Evolutionary conservation across 2,797 vertebrate genomes (phyloP).

Genomic region (Hemitrygon akajei): DNA sequence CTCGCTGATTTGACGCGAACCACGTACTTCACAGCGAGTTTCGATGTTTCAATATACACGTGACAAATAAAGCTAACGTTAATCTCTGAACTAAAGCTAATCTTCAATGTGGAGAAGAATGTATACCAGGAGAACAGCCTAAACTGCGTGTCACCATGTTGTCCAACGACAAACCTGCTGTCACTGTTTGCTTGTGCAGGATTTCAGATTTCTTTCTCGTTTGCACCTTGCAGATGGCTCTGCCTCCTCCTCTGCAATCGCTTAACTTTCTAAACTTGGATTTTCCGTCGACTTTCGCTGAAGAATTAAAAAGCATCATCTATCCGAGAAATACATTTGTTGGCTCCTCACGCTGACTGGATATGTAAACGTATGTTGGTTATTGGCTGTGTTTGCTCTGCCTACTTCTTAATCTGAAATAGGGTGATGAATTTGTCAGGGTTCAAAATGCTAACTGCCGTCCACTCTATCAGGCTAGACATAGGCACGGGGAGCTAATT

Average conservation of each 20-base stretch:
- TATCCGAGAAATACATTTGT: neutral
- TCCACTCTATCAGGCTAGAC: neutral
- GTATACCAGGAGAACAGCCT: too few species aligned
- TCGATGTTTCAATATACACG: too few species aligned
- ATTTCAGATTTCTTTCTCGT: neutral
- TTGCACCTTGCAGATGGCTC: neutral
- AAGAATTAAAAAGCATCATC: neutral
- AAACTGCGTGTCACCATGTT: neutral
- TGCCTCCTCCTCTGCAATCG: neutral
- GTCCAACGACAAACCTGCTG: too few species aligned
- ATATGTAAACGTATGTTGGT: neutral
- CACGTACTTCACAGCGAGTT: too few species aligned
- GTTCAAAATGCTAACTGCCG: neutral
- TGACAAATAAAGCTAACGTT: too few species aligned
- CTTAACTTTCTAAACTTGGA: neutral
- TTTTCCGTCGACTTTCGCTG: neutral
- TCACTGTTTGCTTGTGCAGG: neutral
- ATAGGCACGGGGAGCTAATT: neutral
- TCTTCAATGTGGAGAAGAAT: too few species aligned
- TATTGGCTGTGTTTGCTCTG: neutral
- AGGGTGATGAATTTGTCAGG: neutral
- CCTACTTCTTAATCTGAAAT: neutral
- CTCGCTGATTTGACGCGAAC: too few species aligned
- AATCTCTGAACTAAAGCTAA: too few species aligned
- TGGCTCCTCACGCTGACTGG: neutral